Conservation (phyloP, 1,140 invertebrate species). For the Zophobas atratus region DNA sequence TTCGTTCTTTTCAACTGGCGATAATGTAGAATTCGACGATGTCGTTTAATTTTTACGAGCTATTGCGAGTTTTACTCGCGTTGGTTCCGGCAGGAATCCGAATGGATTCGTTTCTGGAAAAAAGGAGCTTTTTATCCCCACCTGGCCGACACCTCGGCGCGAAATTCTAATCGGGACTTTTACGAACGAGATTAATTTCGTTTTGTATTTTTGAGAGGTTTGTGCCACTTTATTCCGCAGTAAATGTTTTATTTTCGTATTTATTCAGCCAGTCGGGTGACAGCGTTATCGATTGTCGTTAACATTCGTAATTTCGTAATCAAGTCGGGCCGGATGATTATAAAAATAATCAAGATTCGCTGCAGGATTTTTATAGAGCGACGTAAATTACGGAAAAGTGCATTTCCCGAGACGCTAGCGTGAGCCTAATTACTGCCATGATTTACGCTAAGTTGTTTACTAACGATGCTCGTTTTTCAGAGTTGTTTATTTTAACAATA, state of each 20-base stretch:
- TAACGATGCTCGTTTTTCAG: too few species aligned
- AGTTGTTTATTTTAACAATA: too few species aligned
- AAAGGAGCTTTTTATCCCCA: not conserved
- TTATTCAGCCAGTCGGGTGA: not conserved
- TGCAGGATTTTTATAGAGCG: too few species aligned
- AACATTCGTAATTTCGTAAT: not conserved
- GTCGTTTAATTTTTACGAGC: conserved; percentile 16
- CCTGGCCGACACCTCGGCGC: conserved; percentile 1
- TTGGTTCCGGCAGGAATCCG: not conserved
- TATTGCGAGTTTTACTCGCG: not conserved
- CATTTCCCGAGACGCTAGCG: too few species aligned
- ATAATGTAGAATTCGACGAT: conserved; percentile 4
- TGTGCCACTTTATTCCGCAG: not conserved
- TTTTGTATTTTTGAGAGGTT: not conserved
- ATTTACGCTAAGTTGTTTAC: too few species aligned
- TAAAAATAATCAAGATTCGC: not conserved
- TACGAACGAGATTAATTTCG: conserved; percentile 5
- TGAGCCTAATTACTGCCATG: too few species aligned
- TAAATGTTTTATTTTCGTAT: conserved; percentile 7
- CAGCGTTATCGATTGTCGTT: conserved; percentile 5
- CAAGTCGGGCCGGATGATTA: not conserved
- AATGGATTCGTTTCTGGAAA: not conserved
- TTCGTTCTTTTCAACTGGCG: not conserved
- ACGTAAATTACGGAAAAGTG: too few species aligned
- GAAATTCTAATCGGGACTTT: not conserved